Conservation (phyloP, 2,797 vertebrate genomes). For the Eulemur coronatus region DNA sequence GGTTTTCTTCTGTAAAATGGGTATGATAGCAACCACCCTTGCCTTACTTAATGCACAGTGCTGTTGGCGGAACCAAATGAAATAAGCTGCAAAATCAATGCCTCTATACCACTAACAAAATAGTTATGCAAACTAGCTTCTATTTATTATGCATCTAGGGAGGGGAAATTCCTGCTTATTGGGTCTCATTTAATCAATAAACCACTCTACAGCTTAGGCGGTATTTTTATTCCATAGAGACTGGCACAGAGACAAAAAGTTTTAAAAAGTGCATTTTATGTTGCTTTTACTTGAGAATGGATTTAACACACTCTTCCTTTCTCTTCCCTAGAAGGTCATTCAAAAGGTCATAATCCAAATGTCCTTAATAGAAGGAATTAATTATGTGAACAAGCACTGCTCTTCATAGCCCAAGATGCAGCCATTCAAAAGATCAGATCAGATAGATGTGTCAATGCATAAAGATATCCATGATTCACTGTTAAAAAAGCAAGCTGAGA, state of each 20-base stretch:
- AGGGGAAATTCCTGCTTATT: neutral
- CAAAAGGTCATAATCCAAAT: neutral
- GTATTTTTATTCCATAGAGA: neutral
- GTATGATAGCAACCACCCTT: neutral
- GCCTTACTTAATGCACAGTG: neutral
- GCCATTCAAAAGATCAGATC: neutral
- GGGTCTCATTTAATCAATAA: neutral
- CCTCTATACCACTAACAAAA: neutral
- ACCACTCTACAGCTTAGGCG: neutral
- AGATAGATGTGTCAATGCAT: neutral
- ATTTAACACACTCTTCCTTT: neutral
- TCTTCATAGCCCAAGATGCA: too few species aligned
- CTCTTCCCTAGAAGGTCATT: neutral
- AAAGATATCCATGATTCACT: neutral
- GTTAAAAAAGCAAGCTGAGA: neutral
- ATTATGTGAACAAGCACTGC: too few species aligned
- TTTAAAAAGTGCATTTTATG: neutral
- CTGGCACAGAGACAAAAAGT: neutral
- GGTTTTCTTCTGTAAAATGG: neutral
- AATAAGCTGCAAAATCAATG: neutral
- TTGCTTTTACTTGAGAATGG: neutral
- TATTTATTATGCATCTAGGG: neutral
- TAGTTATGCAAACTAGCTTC: neutral
- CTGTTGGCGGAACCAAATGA: neutral
- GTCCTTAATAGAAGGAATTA: neutral